phyloP scores from a whole-genome alignment of 1,140 invertebrate genomes.

The Hycleus phaleratus region DNA sequence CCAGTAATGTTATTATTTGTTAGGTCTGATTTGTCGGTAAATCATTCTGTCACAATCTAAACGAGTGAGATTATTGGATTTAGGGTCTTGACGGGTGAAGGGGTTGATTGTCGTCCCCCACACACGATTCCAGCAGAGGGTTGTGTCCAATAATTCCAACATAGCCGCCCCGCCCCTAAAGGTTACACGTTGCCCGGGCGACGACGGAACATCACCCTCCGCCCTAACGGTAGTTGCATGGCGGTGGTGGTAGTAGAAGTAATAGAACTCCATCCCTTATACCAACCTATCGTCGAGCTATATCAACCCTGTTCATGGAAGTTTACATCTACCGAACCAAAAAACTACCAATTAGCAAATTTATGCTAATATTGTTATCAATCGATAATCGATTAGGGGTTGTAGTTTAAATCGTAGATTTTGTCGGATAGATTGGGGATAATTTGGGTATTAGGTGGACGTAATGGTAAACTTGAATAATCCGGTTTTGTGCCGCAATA shows the following conservation, averaged over 20 bases:
- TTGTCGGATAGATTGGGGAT: too few species aligned
- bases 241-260: conserved; percentile 12
- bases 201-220: conserved; percentile 10
- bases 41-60: conserved; percentile 35
- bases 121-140: background rate
- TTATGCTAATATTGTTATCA: too few species aligned
- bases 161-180: conserved; percentile 27
- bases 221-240: background rate
- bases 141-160: conserved; percentile 24
- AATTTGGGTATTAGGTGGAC: background rate
- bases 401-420: too few species aligned
- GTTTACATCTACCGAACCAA: too few species aligned
- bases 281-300: too few species aligned
- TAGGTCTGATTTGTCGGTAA: conserved; percentile 32
- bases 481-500: conserved; percentile 29
- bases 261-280: too few species aligned
- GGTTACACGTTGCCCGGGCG: conserved; percentile 28
- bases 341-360: too few species aligned
- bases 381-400: too few species aligned
- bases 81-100: conserved; percentile 14
- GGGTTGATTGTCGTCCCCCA: background rate
- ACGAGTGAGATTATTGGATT: conserved; percentile 35
- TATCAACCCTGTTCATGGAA: too few species aligned
- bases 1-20: conserved; percentile 24
- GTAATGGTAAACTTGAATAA: background rate